Base-by-base conservation (phyloP, 2,888 invertebrate species). In the Leptopterna dolabrata region DNA sequence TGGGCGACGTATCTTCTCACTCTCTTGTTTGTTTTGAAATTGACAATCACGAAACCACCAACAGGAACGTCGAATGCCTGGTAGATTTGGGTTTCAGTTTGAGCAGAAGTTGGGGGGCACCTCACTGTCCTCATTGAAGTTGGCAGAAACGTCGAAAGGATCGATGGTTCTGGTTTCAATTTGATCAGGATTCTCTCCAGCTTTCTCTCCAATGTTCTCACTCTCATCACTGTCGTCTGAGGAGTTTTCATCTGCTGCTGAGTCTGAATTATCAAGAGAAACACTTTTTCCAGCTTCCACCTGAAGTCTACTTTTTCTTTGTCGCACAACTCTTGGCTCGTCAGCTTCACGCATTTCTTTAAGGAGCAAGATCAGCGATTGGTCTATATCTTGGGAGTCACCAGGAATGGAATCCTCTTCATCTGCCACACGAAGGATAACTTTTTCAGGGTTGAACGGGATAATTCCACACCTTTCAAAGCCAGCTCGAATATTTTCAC, bases 271-370 rank as follows among this genome's bases (percentile, higher is more conserved):
- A 3, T 78, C 78, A 6, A 78, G 27, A n/a, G 78, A 3, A 14
- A 78, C 47, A 16, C 78, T 78, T 43, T 78, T 78, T 27, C 78
- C 78, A n/a, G 78, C 36, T 78, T 78, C 78, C 36, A 78, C 78
- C 2, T 43, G 16, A 14, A 78, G 41, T 19, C 78, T 78, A 16
- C 43, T 9, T 78, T 78, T 78, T 43, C n/a, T 43, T 43, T 43
- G 14, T 0, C 78, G 78, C 78, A 78, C 78, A 78, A 19, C 30
- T 43, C 36, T 78, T 78, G 78, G 78, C 78, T 78, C 78, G n/a
- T 47, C 78, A 36, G 24, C 1, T 16, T 43, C 78, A 45, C 78
- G 78, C 36, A 78, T 78, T 78, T 78, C 78, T 43, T 78, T 78
- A 1, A 78, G 47, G n/a, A 78, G 78, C 41, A 16, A 3, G 19